Base-by-base conservation (phyloP, 30 jellyfish, hydroid and myxozoan genomes). In the Mastigias papua region DNA sequence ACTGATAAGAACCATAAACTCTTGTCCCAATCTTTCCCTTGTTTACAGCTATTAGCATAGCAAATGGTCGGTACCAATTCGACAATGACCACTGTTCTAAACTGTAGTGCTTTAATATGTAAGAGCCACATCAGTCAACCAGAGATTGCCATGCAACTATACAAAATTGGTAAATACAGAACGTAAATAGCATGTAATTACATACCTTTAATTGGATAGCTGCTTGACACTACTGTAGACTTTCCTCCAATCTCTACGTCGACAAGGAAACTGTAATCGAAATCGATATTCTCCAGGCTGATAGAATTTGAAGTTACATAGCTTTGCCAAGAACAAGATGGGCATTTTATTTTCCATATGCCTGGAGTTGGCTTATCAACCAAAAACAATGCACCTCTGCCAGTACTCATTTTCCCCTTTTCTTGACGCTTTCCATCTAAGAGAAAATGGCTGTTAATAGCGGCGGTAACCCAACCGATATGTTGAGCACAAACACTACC, bases 351-450 rank as follows among this genome's bases (percentile, higher is more conserved):
- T 34, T 73, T 86, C 94, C 94, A 86, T 27, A 58, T 69, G 2
- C 94, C 94, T 51, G 94, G 74, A 1, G 89, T 23, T 4, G 94
- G 94, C 60, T 86, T 86, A 32, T 86, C 58, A 5, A 86, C 81
- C 69, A 65, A 32, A 68, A 73, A 86, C 48, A 86, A 34, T 2
- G 89, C 58, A 32, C 94, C 94, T 30, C 61, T 64, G 28, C 94
- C 94, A 25, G 74, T 63, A 19, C 20, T 27, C 17, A 79, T 86
- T 10, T 76, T 73, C 46, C 88, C 84, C 0, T 28, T 67, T n/a
- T 37, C 74, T 30, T 86, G 94, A 31, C 73, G 62, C 5, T 37
- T 31, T 21, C 94, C 94, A 73, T 49, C 92, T 83, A 25, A 8
- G 49, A 34, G 46, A 15, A 1, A 2, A 80, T 2, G 17, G 67